Percentiles rank a stretch among this genome's conserved stretches.
These are phyloP conservation scores for Cyprinodon variegatus DNA, from an alignment of 2,113 vertebrate genomes.

Conservation along the genomic window DNA sequence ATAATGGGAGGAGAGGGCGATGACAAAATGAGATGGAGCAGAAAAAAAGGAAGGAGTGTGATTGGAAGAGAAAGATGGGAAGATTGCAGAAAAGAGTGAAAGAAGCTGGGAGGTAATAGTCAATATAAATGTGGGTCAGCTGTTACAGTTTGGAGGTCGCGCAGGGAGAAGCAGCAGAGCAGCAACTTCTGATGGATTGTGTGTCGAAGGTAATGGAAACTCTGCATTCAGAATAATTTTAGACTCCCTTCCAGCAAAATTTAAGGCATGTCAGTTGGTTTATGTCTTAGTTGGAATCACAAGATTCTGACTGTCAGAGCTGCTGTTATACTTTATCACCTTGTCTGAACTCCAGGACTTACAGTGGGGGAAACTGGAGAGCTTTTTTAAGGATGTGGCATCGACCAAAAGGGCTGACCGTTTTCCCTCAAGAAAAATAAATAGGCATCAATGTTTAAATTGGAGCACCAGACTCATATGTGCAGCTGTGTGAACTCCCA, in stretches of 20 bases:
- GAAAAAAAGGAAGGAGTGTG: constrained; percentile 18
- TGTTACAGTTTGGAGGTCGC: neutral
- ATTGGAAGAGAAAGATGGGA: constrained; percentile 26
- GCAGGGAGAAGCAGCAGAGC: neutral
- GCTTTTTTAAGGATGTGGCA: neutral
- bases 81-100: constrained; percentile 6
- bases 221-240: neutral
- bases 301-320: neutral
- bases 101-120: neutral
- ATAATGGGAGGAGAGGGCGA: constrained; percentile 44
- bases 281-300: neutral
- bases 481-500: too few species aligned
- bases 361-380: neutral
- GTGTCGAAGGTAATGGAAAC: neutral
- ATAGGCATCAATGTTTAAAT: too few species aligned
- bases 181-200: neutral
- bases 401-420: neutral
- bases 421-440: neutral
- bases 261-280: neutral
- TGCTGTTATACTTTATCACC: neutral
- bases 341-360: neutral
- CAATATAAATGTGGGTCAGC: constrained; percentile 11
- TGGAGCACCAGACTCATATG: too few species aligned
- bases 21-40: constrained; percentile 6
- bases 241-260: neutral